Percentiles rank a stretch among this genome's conserved stretches.
Evolutionary conservation across 2,888 invertebrate species (phyloP).

Genomic region (Plagodis pulveraria): DNA sequence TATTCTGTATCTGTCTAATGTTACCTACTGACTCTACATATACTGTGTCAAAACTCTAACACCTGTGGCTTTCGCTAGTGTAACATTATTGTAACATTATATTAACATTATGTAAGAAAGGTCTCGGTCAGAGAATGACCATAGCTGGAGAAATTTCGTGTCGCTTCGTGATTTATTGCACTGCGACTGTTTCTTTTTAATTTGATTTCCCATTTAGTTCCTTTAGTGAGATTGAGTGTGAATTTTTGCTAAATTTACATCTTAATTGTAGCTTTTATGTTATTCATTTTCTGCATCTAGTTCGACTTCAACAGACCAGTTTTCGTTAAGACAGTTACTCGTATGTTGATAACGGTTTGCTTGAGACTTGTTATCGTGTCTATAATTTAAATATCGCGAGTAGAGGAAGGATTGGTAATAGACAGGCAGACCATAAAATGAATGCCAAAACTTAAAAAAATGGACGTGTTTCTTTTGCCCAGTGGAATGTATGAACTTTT

Average conservation of each 20-base stretch:
- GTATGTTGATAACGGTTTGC: neutral
- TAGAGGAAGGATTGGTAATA: too few relatives aligned
- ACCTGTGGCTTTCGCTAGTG: slow-evolving; percentile 70
- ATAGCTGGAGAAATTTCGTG: slow-evolving; percentile 48
- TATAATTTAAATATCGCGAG: too few relatives aligned
- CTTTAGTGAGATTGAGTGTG: neutral
- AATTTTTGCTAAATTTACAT: slow-evolving; percentile 1
- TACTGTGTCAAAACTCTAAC: slow-evolving; percentile 30
- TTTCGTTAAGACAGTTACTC: neutral
- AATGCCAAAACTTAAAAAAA: too few relatives aligned
- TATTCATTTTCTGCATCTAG: neutral
- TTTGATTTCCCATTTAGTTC: slow-evolving; percentile 28
- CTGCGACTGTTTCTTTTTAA: slow-evolving; percentile 19
- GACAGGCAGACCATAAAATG: too few relatives aligned
- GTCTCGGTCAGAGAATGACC: slow-evolving; percentile 72
- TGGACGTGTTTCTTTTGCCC: too few relatives aligned
- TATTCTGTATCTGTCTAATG: neutral
- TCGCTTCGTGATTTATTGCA: slow-evolving; percentile 41
- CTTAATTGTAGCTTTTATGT: neutral
- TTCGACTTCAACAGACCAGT: neutral
- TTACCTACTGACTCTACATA: slow-evolving; percentile 3
- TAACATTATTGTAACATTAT: slow-evolving; percentile 58
- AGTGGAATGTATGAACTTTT: too few relatives aligned
- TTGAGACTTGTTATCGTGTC: too few relatives aligned
- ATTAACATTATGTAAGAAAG: slow-evolving; percentile 66